A percentile compares a stretch with the other conserved stretches of the same genome.
Evolutionary conservation across 1,140 invertebrate species (phyloP).

Genomic region (Stegodyphus mimosarum): DNA sequence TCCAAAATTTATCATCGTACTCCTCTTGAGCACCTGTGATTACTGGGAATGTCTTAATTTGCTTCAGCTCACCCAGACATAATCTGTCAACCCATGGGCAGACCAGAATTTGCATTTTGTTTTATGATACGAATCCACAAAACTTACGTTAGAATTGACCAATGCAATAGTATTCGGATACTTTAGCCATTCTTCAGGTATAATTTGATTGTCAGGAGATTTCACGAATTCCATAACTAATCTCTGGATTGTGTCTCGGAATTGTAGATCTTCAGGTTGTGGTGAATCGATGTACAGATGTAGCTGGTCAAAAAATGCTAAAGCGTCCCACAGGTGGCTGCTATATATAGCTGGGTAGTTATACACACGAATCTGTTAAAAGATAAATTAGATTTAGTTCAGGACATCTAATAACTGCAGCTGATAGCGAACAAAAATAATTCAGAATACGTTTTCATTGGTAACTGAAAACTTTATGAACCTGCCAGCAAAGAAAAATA

Average conservation of each 20-base stretch:
- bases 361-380: constrained; percentile 51
- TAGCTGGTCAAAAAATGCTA: constrained; percentile 60
- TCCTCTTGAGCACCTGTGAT: too few species aligned
- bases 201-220: not conserved
- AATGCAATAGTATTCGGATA: constrained; percentile 46
- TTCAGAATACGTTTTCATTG: too few species aligned
- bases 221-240: constrained; percentile 57
- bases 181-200: constrained; percentile 27
- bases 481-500: too few species aligned
- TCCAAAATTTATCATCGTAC: too few species aligned
- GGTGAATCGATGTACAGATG: constrained; percentile 52
- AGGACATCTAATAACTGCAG: too few species aligned
- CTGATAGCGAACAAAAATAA: too few species aligned
- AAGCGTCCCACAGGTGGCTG: constrained; percentile 61
- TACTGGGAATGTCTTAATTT: too few species aligned
- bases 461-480: too few species aligned
- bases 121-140: constrained; percentile 36
- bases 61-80: constrained; percentile 51
- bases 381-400: too few species aligned
- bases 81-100: constrained; percentile 45
- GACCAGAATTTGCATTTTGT: constrained; percentile 57
- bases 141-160: constrained; percentile 11
- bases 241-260: constrained; percentile 41
- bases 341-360: constrained; percentile 55
- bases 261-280: constrained; percentile 43